Conservation (phyloP, 1,140 invertebrate genomes). For the Lasioglossum baleicum region DNA sequence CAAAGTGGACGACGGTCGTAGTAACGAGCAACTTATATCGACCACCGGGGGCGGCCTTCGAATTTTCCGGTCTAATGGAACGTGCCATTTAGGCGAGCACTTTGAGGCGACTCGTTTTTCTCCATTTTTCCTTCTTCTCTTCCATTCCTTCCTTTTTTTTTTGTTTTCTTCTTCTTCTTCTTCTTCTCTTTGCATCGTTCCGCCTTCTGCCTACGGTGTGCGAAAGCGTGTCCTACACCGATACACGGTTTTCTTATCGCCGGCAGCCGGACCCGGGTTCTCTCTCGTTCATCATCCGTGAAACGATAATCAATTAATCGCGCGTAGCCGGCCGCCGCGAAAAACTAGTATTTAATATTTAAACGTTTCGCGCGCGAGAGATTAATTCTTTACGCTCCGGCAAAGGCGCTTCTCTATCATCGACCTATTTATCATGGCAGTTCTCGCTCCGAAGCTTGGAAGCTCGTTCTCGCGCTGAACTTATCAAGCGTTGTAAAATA, state of each 20-base stretch:
- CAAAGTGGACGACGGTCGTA: conserved; percentile 51
- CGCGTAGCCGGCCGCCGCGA: background rate
- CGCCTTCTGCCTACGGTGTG: background rate
- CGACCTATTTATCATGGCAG: conserved; percentile 35
- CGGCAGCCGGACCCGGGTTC: background rate
- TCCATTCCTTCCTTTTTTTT: too few species aligned
- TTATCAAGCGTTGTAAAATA: conserved; percentile 31
- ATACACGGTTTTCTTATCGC: conserved; percentile 12
- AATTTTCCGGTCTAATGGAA: conserved; percentile 60
- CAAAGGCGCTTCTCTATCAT: conserved; percentile 16
- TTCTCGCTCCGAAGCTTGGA: background rate
- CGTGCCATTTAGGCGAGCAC: conserved; percentile 43
- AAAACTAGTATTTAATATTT: conserved; percentile 32
- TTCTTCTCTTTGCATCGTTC: conserved; percentile 10
- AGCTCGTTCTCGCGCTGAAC: conserved; percentile 6
- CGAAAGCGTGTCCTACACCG: background rate
- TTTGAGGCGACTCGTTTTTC: conserved; percentile 43
- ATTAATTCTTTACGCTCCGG: conserved; percentile 38
- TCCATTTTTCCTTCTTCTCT: background rate
- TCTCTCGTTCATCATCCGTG: conserved; percentile 34
- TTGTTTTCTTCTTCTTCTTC: background rate
- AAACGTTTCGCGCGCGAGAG: conserved; percentile 14
- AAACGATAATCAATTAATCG: conserved; percentile 48
- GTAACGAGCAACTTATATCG: conserved; percentile 48
- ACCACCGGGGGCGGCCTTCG: conserved; percentile 50